A percentile compares a stretch with the other conserved stretches of the same genome.
phyloP scores from a whole-genome alignment of 1,140 invertebrate genomes.

The Drosophila tristis region DNA sequence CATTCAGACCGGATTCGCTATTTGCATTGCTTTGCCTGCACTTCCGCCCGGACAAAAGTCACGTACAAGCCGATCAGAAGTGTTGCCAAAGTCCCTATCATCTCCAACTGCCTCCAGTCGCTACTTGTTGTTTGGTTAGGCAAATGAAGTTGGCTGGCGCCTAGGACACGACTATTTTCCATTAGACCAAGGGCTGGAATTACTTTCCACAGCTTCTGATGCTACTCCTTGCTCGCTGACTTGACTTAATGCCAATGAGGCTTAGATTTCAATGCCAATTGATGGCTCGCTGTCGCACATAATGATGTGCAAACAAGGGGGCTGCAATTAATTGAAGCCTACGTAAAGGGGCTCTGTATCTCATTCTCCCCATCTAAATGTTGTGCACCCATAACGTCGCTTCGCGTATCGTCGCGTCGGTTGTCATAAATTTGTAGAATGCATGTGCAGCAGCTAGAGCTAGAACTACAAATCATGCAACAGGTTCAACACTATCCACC shows the following conservation, averaged over 20 bases:
- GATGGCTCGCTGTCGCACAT: constrained; percentile 40
- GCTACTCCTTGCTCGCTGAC: constrained; percentile 3
- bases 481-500: constrained; percentile 56
- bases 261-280: constrained; percentile 40
- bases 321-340: constrained; percentile 42
- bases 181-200: constrained; percentile 38
- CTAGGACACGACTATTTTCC: constrained; percentile 40
- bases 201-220: too few species aligned
- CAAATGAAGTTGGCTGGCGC: constrained; percentile 53
- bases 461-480: constrained; percentile 72
- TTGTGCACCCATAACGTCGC: constrained; percentile 42
- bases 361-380: background rate
- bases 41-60: constrained; percentile 38
- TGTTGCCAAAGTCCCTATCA: background rate
- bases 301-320: constrained; percentile 64
- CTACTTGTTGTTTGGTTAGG: constrained; percentile 56
- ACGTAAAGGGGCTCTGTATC: background rate
- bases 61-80: constrained; percentile 35
- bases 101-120: background rate
- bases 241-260: constrained; percentile 25
- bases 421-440: constrained; percentile 55
- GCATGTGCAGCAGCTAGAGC: constrained; percentile 46
- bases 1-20: constrained; percentile 1
- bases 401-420: constrained; percentile 3
- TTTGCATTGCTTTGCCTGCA: constrained; percentile 47